A percentile compares a stretch with the other conserved stretches of the same genome.
Conservation (phyloP, 2,797 vertebrate species). For the Ceryle rudis region DNA sequence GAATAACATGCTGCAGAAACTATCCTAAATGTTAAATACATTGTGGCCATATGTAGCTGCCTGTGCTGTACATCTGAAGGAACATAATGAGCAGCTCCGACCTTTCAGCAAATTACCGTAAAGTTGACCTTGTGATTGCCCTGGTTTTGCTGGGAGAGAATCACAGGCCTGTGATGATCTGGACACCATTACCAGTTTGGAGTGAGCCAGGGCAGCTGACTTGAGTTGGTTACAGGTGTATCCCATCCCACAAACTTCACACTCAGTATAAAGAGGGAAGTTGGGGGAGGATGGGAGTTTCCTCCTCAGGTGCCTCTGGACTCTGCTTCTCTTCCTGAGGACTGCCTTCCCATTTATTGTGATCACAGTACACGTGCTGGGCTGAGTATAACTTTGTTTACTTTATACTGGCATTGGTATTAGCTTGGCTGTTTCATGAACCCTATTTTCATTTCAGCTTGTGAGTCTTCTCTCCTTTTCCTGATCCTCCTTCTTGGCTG, state of each 20-base stretch:
- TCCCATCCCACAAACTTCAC: neutral
- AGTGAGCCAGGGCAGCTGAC: neutral
- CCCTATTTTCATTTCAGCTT: neutral
- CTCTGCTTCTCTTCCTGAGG: neutral
- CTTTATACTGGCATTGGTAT: neutral
- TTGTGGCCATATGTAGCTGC: neutral
- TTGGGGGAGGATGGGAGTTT: neutral
- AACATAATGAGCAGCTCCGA: fast-evolving
- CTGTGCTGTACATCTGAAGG: neutral
- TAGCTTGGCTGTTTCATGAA: neutral
- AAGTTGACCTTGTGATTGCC: neutral
- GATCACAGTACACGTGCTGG: neutral
- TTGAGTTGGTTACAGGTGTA: neutral
- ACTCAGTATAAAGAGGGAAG: neutral
- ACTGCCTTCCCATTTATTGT: neutral
- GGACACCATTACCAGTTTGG: neutral
- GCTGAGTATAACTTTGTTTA: neutral
- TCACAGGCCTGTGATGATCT: neutral
- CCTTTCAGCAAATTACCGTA: neutral
- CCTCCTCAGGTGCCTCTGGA: neutral
- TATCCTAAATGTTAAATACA: neutral
- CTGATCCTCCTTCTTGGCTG: neutral
- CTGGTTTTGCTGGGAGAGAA: neutral
- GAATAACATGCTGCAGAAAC: neutral
- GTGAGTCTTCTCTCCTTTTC: neutral